phyloP scores from a whole-genome alignment of 1,140 invertebrate genomes.

The Andricus grossulariae region DNA sequence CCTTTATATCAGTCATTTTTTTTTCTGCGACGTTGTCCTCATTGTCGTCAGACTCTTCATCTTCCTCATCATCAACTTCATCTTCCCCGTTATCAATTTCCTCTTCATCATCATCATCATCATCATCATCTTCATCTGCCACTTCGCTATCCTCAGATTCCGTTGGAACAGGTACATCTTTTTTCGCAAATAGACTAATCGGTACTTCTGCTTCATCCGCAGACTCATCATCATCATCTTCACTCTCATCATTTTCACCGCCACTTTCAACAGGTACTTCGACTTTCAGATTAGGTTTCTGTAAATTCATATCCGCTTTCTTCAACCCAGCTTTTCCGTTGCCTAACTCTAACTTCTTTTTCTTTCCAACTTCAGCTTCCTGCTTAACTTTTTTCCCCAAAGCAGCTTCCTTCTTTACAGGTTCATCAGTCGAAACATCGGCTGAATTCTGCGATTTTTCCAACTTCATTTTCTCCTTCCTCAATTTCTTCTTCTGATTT shows the following conservation, averaged over 20 bases:
- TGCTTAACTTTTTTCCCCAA: constrained; percentile 63
- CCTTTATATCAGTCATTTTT: no score
- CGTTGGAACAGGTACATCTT: constrained; percentile 43
- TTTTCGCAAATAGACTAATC: constrained; percentile 72
- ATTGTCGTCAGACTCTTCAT: constrained; percentile 44
- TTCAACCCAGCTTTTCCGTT: not conserved
- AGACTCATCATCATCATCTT: constrained; percentile 45
- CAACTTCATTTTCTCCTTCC: constrained; percentile 60
- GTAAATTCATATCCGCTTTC: not conserved
- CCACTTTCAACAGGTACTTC: constrained; percentile 41
- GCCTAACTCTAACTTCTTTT: not conserved
- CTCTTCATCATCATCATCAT: constrained; percentile 66
- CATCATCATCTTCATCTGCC: constrained; percentile 64
- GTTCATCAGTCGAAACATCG: constrained; percentile 52
- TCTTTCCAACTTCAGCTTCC: constrained; percentile 36
- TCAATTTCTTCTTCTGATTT: constrained; percentile 64
- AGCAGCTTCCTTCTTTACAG: constrained; percentile 57
- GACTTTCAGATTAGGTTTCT: constrained; percentile 6
- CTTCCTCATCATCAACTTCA: not conserved
- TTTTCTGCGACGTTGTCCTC: constrained; percentile 58
- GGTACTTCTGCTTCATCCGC: constrained; percentile 53
- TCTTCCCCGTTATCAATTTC: constrained; percentile 62
- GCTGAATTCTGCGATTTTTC: not conserved
- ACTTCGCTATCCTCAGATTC: constrained; percentile 63
- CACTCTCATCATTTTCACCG: constrained; percentile 51